Conservation (phyloP, 2,888 invertebrate genomes). For the Koerneria pararmatus region DNA sequence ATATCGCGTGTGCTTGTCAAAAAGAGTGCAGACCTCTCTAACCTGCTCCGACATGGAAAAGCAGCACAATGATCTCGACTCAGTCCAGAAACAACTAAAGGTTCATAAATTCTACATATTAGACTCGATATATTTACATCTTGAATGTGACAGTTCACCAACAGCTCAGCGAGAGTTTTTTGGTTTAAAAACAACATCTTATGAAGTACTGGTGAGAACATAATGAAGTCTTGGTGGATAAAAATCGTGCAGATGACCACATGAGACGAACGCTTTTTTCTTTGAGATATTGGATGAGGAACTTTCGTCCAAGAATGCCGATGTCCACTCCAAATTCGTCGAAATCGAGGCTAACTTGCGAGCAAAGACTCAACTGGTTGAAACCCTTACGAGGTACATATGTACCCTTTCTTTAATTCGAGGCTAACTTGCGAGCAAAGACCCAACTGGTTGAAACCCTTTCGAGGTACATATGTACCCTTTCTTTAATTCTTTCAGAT, state of each 20-base stretch:
- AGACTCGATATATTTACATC: too few species aligned
- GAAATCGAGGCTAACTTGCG: slow-evolving; percentile 54
- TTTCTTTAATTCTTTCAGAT: too few species aligned
- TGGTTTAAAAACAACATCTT: too few species aligned
- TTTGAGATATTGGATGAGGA: slow-evolving; percentile 47
- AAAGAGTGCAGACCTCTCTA: slow-evolving; percentile 46
- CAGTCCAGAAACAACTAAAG: slow-evolving; percentile 34
- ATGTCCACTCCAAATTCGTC: slow-evolving; percentile 44
- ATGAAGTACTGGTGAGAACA: too few species aligned
- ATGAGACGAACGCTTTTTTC: too few species aligned
- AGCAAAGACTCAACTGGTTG: slow-evolving; percentile 52
- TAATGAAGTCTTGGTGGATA: too few species aligned
- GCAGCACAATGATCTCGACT: slow-evolving; percentile 46
- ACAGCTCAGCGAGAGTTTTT: too few species aligned
- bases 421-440: slow-evolving; percentile 51
- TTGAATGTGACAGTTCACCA: too few species aligned
- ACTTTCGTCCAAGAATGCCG: slow-evolving; percentile 43
- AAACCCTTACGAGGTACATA: slow-evolving; percentile 27
- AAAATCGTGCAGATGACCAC: too few species aligned
- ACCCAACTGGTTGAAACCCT: slow-evolving; percentile 47
- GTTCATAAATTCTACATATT: slow-evolving; percentile 26
- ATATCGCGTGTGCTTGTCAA: slow-evolving; percentile 40
- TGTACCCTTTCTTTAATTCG: slow-evolving; percentile 46
- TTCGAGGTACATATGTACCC: slow-evolving; percentile 4
- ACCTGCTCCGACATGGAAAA: slow-evolving; percentile 42